These are phyloP conservation scores for Allolobophora icterica DNA, from an alignment of 2,888 invertebrate genomes.

Conservation along the genomic window DNA sequence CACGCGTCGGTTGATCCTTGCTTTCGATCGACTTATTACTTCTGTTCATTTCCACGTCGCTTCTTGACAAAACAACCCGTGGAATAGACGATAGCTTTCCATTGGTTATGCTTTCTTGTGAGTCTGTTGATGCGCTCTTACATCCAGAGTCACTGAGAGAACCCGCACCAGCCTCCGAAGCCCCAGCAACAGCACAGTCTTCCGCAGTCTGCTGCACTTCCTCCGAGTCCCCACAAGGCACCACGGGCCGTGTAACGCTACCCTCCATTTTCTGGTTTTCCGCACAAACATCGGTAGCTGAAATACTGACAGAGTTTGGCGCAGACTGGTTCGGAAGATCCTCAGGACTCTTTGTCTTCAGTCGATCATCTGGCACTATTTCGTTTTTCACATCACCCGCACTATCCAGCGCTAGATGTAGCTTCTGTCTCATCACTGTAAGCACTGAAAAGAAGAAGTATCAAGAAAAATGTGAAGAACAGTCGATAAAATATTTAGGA, in stretches of 20 bases:
- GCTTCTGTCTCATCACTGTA: not conserved
- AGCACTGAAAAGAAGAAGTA: not conserved
- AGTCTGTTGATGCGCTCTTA: not conserved
- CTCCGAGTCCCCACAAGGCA: not conserved
- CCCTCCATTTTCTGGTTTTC: not conserved
- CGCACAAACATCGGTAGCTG: not conserved
- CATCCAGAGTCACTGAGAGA: not conserved
- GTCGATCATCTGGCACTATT: not conserved
- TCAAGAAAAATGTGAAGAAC: not conserved
- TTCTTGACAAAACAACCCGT: not conserved
- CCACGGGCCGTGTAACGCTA: not conserved
- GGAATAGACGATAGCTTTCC: not conserved
- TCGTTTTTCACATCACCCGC: not conserved
- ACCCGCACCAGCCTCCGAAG: not conserved
- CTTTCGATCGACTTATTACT: constrained; percentile 5
- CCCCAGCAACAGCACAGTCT: not conserved
- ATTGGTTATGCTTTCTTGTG: not conserved
- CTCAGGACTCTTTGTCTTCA: not conserved
- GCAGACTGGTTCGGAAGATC: not conserved
- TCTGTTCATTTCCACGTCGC: not conserved
- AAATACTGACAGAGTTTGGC: not conserved
- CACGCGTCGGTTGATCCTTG: not conserved
- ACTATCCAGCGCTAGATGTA: not conserved
- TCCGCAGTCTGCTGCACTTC: not conserved
- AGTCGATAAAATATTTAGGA: not conserved